phyloP scores from a whole-genome alignment of 1,140 invertebrate species.

The Saxidomus purpurata region DNA sequence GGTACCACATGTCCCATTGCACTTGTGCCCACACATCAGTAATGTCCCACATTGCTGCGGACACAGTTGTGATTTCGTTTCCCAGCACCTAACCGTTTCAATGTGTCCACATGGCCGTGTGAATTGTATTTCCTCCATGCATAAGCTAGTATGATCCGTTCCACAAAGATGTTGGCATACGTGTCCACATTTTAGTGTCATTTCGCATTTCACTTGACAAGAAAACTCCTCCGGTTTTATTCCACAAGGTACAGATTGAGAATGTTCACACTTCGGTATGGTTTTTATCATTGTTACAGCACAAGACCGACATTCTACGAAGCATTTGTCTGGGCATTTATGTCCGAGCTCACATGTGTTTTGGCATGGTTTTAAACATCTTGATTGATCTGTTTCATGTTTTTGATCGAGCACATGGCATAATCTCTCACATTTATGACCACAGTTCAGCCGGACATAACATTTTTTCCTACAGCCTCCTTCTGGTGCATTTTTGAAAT shows the following conservation, averaged over 20 bases:
- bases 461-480: conserved; percentile 82
- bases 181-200: conserved; percentile 87
- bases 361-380: conserved; percentile 79
- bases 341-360: conserved; percentile 73
- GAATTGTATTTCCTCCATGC: conserved; percentile 62
- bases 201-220: conserved; percentile 67
- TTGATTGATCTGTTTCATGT: conserved; percentile 67
- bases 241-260: conserved; percentile 69
- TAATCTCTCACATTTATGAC: conserved; percentile 25
- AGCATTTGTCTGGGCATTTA: conserved; percentile 75
- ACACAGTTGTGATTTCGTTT: conserved; percentile 71
- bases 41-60: conserved; percentile 47
- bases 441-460: conserved; percentile 69
- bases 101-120: conserved; percentile 83
- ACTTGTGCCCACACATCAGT: conserved; percentile 77
- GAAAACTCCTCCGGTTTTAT: conserved; percentile 57
- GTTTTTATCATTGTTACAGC: conserved; percentile 60
- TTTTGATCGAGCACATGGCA: conserved; percentile 74
- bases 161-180: conserved; percentile 89
- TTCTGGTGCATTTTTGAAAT: background rate
- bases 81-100: conserved; percentile 74
- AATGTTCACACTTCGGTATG: conserved; percentile 69
- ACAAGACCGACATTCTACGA: conserved; percentile 77
- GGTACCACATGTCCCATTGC: conserved; percentile 76
- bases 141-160: conserved; percentile 87